Evolutionary conservation across 2,797 vertebrate species (phyloP).

Genomic region (Intellagama lesueurii): DNA sequence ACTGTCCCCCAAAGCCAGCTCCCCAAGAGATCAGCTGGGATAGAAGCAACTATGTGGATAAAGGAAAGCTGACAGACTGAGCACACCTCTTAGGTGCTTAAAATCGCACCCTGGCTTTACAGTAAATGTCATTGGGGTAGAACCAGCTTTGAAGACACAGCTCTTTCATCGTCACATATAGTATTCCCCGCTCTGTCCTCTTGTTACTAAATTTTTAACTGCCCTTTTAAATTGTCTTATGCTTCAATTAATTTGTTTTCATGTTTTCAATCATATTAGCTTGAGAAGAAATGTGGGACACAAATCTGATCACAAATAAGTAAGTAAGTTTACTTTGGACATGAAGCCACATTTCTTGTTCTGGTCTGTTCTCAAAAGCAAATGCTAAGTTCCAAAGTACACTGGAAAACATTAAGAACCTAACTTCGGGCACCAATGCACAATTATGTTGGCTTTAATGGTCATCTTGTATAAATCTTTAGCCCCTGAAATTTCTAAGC

Average conservation of each 20-base stretch:
- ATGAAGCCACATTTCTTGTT: background rate
- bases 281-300: background rate
- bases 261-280: no score
- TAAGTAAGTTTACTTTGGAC: background rate
- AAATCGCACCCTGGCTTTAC: background rate
- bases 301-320: background rate
- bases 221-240: background rate
- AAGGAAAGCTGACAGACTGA: background rate
- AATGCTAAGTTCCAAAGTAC: conserved; percentile 11
- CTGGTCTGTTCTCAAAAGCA: background rate
- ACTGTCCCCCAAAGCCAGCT: no score
- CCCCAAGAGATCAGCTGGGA: background rate
- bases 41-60: background rate
- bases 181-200: background rate
- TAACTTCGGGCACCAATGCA: background rate
- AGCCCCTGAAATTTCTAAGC: conserved; percentile 39
- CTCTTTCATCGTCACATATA: background rate
- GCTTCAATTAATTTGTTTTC: background rate
- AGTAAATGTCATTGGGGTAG: background rate
- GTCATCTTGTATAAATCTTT: conserved; percentile 27
- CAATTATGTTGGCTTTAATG: conserved; percentile 8
- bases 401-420: conserved; percentile 28
- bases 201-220: background rate
- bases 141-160: background rate
- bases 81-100: background rate